Evolutionary conservation across 2,113 vertebrate species (phyloP).

Genomic region (Eolophus roseicapilla): DNA sequence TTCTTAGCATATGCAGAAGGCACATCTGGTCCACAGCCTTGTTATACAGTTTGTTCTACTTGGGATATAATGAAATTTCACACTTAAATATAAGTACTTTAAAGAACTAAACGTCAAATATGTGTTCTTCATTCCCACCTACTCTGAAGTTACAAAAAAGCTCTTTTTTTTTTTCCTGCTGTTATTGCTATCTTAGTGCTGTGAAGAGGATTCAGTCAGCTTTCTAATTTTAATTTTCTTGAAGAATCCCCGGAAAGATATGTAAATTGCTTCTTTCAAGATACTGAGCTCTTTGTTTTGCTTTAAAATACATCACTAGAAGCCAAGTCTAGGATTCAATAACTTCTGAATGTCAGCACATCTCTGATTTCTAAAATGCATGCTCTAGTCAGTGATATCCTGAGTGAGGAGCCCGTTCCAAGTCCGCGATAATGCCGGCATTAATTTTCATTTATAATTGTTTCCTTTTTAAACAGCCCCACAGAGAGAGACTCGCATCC

Average conservation of each 20-base stretch:
- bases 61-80: not conserved
- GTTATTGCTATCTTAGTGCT: not conserved
- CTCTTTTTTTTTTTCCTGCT: not conserved
- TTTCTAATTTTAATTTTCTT: not conserved
- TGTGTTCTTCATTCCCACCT: not conserved
- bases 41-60: not conserved
- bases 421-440: constrained; percentile 24
- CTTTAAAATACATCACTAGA: not conserved
- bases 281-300: not conserved
- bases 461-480: constrained; percentile 68
- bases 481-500: constrained; percentile 57
- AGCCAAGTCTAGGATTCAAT: not conserved
- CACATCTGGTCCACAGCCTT: not conserved
- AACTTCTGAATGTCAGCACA: constrained; percentile 42
- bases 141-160: not conserved
- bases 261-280: not conserved
- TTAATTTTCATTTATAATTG: constrained; percentile 70
- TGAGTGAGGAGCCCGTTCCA: constrained; percentile 19
- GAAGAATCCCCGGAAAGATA: not conserved
- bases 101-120: not conserved
- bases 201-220: not conserved
- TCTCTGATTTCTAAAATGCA: not conserved
- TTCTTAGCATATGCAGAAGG: not conserved
- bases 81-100: not conserved
- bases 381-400: not conserved